Evolutionary conservation across 2,797 vertebrate species (phyloP).

Genomic region (Staurois parvus): DNA sequence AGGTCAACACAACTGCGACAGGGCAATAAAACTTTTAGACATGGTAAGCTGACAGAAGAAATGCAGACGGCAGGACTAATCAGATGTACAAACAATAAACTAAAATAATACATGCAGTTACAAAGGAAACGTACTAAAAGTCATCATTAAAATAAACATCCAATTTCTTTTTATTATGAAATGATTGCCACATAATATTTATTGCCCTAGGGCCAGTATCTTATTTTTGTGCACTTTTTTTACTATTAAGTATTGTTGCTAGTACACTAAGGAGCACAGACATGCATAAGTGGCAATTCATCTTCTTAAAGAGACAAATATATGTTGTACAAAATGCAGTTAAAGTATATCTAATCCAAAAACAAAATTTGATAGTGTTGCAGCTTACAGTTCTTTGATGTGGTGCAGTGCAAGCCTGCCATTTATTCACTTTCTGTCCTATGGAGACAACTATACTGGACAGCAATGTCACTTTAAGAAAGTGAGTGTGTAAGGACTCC

Average conservation of each 20-base stretch:
- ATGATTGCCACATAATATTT: not conserved
- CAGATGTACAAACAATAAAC: slow-evolving; percentile 22
- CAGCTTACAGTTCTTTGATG: too few species aligned
- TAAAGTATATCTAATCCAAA: too few species aligned
- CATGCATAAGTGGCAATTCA: too few species aligned
- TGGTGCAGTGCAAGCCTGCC: too few species aligned
- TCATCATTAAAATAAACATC: not conserved
- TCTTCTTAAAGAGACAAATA: too few species aligned
- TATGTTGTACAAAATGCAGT: too few species aligned
- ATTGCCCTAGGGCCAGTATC: not conserved
- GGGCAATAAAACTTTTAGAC: slow-evolving; percentile 28
- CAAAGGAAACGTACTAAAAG: not conserved
- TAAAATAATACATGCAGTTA: slow-evolving; percentile 19
- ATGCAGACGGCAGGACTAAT: slow-evolving; percentile 32
- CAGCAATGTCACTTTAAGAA: too few species aligned
- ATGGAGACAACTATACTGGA: too few species aligned
- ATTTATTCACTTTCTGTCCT: too few species aligned
- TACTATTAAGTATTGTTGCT: not conserved
- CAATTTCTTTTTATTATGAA: not conserved
- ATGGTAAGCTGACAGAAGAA: slow-evolving; percentile 34
- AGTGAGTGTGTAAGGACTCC: too few species aligned
- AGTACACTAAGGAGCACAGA: not conserved
- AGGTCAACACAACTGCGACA: slow-evolving; percentile 46
- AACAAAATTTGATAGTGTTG: too few species aligned
- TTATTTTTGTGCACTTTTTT: not conserved